phyloP scores from a whole-genome alignment of 64 coral and sea anemone genomes.

The Anthopleura sola region DNA sequence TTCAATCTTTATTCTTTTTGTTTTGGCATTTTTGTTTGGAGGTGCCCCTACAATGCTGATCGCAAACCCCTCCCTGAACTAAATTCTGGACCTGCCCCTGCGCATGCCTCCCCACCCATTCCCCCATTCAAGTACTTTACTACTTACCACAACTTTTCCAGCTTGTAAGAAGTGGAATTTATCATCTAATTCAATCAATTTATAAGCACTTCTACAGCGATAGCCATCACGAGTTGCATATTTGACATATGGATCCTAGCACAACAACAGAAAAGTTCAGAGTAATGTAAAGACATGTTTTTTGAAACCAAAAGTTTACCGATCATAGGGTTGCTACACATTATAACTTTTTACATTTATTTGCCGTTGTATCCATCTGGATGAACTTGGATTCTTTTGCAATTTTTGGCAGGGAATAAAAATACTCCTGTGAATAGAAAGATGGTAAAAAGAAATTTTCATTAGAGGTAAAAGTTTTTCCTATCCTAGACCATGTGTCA shows the following conservation, averaged over 20 bases:
- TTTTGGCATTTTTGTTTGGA: too few relatives aligned
- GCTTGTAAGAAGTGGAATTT: slow-evolving; percentile 77
- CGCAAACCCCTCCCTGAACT: too few relatives aligned
- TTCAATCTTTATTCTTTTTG: too few relatives aligned
- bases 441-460: not conserved
- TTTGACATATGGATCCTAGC: slow-evolving; percentile 87
- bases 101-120: too few relatives aligned
- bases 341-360: slow-evolving; percentile 50
- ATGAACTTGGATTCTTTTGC: slow-evolving; percentile 36
- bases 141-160: slow-evolving; percentile 75
- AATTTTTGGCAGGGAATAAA: not conserved
- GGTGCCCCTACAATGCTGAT: too few relatives aligned
- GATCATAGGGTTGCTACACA: not conserved
- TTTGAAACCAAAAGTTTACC: not conserved
- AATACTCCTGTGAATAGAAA: not conserved
- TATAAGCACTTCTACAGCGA: slow-evolving; percentile 90
- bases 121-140: too few relatives aligned
- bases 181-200: slow-evolving; percentile 87
- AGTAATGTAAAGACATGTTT: not conserved
- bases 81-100: too few relatives aligned
- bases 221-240: slow-evolving; percentile 67
- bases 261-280: not conserved
- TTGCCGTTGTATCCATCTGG: slow-evolving; percentile 84
- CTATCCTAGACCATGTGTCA: too few relatives aligned
- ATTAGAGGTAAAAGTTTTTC: not conserved